Evolutionary conservation across 2,113 vertebrate genomes (phyloP), one percentile per base, ranked within the genome.

Genomic region (Stigmatopora argus): DNA sequence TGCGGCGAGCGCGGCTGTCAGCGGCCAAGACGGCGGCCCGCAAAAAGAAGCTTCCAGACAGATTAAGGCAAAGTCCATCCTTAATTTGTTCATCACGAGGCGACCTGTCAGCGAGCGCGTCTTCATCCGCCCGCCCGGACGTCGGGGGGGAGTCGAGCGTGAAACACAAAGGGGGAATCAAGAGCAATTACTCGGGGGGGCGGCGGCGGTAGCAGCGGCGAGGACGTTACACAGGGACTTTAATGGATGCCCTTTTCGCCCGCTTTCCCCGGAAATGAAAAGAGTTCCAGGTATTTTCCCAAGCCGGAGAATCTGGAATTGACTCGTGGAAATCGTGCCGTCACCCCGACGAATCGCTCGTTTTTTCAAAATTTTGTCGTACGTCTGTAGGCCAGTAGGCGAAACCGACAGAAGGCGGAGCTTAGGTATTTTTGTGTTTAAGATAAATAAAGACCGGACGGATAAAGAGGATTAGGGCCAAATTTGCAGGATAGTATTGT

Each of bases 161-260:
- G 80, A 85, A 86, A 88, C 85, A 88, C 86, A 85, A 82, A 86
- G 86, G 80, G 31, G 75, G 80, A 88, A 86, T 85, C 85, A 80
- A 74, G 84, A 84, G 68, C 78, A 81, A 88, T 88, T 88, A 88
- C 78, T 13, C 7, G 62, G 72, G 75, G 73, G 78, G 71, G 62
- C 26, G 79, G 77, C 75, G 70, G 62, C 69, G 82, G 14, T 11
- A 13, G 14, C 26, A 19, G 5, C 5, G 55, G 7, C 57, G 57
- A 7, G 1, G 19, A 53, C 51, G 51, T 23, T 14, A 56, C 7
- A 13, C 23, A 21, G 23, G 23, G 14, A 56, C 53, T 31, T 17
- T 31, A 56, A 56, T 56, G 53, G 53, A 34, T 13, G 53, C 23
- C 53, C 23, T 56, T 56, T 56, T 31, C 15, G 53, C 1, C 53